Evolutionary conservation across 1,140 invertebrate species (phyloP).

Genomic region (Neoseiulus cucumeris): DNA sequence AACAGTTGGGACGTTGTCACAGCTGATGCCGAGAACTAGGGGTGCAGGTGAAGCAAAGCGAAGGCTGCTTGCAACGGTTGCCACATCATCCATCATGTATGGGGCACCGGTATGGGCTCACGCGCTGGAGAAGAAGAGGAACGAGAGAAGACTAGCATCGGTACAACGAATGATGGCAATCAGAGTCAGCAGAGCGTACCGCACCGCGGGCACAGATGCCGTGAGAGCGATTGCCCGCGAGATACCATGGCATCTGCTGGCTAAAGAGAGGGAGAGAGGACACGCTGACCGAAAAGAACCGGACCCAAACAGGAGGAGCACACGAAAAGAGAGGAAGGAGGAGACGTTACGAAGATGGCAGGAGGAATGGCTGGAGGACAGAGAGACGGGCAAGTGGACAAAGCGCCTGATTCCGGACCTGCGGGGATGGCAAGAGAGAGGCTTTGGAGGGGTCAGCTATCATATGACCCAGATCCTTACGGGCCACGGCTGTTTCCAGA

Average conservation of each 20-base stretch:
- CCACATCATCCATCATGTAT: background rate
- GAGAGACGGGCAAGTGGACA: too few relatives aligned
- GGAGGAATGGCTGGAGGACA: too few relatives aligned
- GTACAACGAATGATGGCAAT: background rate
- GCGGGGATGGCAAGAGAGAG: too few relatives aligned
- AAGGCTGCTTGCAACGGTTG: background rate
- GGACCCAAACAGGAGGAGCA: too few relatives aligned
- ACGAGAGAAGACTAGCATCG: background rate
- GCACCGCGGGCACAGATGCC: background rate
- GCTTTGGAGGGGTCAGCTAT: too few relatives aligned
- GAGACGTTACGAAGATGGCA: too few relatives aligned
- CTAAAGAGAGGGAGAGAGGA: background rate
- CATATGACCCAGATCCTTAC: too few relatives aligned
- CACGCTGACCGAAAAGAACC: too few relatives aligned
- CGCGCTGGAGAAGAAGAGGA: background rate
- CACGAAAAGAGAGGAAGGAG: too few relatives aligned
- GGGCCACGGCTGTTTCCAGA: too few relatives aligned
- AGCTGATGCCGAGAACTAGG: background rate
- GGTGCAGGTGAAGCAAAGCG: background rate
- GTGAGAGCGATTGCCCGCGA: background rate
- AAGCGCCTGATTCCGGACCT: too few relatives aligned
- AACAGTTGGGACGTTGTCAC: background rate
- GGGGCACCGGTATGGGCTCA: background rate
- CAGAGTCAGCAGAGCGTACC: background rate
- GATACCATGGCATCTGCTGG: background rate